Base-by-base conservation (phyloP, 2,797 vertebrate species). In the Karalla daura region DNA sequence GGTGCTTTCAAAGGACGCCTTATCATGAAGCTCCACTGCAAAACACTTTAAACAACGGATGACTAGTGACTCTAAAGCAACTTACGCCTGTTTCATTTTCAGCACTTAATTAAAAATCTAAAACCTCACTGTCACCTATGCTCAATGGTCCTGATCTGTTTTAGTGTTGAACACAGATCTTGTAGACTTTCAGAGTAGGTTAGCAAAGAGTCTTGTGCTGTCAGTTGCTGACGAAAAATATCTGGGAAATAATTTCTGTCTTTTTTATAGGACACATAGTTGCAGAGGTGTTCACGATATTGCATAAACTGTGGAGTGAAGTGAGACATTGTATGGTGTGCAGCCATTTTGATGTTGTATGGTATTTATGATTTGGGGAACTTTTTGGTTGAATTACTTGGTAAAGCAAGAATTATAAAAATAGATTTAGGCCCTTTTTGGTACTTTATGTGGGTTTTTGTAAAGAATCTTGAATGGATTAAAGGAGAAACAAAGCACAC, bases 1-100 rank as follows among this genome's bases (percentile, higher is more conserved):
- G 91, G 91, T 94, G 90, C 91, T 93, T 92, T 87, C 71, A 61
- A 81, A 85, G 32, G 24, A 83, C 58, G 80, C 86, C 80, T 88
- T 86, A 84, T 77, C 53, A 49, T 54, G 64, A 53, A 72, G 63
- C 37, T 69, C 60, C 71, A 63, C 63, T 44, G 65, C 54, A 71
- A 67, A 76, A 60, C 67, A 74, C 60, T 64, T 75, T 55, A 7
- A 70, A 50, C 37, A 41, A 41, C 45, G 50, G 54, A 56, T 68
- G 45, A 80, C 62, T 53, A 70, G 71, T 73, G 76, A 86, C 79
- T 83, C 74, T 70, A 66, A 68, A 82, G 64, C 71, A 64, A 71
- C 73, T 70, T 75, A 27, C 27, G 40, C 39, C 66, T 18, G 43
- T 68, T 75, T 83, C 25, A 65, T 69, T 63, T 47, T 27, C 60